These are phyloP conservation scores for Rugalucina vietnamica DNA, from an alignment of 2,888 invertebrate species.

Conservation along the genomic window DNA sequence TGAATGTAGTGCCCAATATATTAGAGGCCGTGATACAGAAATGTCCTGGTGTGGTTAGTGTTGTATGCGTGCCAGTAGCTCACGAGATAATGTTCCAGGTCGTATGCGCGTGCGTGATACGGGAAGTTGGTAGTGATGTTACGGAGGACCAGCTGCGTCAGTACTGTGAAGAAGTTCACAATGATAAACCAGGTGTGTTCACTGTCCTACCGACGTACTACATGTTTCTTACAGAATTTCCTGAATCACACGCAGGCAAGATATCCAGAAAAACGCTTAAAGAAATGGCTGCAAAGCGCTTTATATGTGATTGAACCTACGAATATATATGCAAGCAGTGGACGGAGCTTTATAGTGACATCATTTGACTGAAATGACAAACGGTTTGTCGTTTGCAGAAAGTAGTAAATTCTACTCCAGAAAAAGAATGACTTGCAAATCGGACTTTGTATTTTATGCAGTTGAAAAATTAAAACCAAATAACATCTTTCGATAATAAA, in stretches of 20 bases:
- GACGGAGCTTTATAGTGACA: no score
- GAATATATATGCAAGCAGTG: no score
- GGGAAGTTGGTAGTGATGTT: background rate
- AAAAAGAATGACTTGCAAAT: no score
- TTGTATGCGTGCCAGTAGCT: background rate
- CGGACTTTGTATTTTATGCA: no score
- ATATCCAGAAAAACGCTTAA: background rate
- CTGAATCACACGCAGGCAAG: background rate
- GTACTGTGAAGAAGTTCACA: background rate
- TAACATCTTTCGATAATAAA: no score
- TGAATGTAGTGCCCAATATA: conserved; percentile 33
- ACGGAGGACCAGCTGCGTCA: background rate
- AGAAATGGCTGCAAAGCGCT: background rate
- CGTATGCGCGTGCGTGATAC: conserved; percentile 8
- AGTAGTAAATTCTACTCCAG: no score
- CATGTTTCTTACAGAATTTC: background rate
- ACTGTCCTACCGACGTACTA: conserved; percentile 8
- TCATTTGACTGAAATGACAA: background rate
- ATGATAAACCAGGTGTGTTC: background rate
- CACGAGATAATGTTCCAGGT: conserved; percentile 5
- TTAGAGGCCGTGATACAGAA: conserved; percentile 13
- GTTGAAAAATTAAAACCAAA: no score
- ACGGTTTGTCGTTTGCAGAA: background rate
- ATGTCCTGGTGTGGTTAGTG: conserved; percentile 6
- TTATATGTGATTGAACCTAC: background rate